Evolutionary conservation across 2,888 invertebrate genomes (phyloP), one percentile per base, ranked within the genome.

Genomic region (Scrobipalpa costella): DNA sequence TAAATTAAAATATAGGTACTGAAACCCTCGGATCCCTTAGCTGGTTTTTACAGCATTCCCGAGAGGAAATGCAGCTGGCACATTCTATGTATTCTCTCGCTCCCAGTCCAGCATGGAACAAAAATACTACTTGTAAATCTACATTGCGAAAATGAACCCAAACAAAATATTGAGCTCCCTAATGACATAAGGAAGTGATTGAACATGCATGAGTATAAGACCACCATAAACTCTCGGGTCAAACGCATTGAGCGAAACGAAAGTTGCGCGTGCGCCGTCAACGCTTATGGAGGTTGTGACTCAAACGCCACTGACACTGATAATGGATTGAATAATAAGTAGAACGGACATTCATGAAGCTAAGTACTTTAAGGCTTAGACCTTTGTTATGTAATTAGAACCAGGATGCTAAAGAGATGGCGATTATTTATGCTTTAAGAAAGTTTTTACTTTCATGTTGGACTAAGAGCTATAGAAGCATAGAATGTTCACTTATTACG

Each of bases 231-330:
- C 44, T 1, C 44, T 40, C 13, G 40, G 40, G 40, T 40, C 44
- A 44, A 44, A 44, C 44, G 44, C 44, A 15, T 15, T 21, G 27
- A 27, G 21, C 27, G 50, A 52, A 52, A 52, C 50, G 50, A 52
- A 52, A 52, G 50, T 52, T 21, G 27, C 50, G 9, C 13, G 11
- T 9, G 11, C 19, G 21, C 21, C 19, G 50, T 13, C 19, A 13
- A n/a, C 13, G n/a, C 44, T 13, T 44, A n/a, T 44, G 27, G 27
- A 11, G 13, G 38, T 38, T 21, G 49, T 19, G 49, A 49, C 49
- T 49, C 49, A 49, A 49, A n/a, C n/a, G 8, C 38, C 11, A 13
- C 19, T n/a, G 2, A 7, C 2, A 19, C 17, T 19, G 50, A 21
- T 19, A 52, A 13, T 19, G 21, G 50, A 52, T 52, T 52, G 50